Base-by-base conservation (phyloP, 2,113 vertebrate species). In the Equus quagga region DNA sequence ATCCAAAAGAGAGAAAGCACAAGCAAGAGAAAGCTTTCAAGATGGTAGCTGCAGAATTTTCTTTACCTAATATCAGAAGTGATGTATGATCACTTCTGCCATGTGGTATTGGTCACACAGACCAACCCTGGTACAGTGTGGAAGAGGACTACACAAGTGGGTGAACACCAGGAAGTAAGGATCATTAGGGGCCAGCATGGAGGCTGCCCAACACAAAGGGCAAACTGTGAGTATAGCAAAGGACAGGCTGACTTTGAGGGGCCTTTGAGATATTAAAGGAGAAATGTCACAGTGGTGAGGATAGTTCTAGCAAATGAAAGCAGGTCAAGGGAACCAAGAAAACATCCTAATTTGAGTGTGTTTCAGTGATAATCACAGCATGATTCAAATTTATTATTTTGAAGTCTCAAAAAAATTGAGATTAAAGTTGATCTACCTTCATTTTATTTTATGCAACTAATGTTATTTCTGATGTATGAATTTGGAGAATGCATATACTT, bases 361-460 rank as follows among this genome's bases (percentile, higher is more conserved):
- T 17, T 75, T 88, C 28, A 70, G 21, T 78, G 46, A 82, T 21
- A 88, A 76, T 70, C 7, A 56, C 13, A 89, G 67, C 26, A 31
- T 54, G n/a, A 80, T 7, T 85, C 11, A n/a, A 82, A 65, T 85
- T 49, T 44, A 58, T 90, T 65, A 91, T 60, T 36, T 18, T 58
- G 13, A 95, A 85, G 93, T 95, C 19, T 56, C 18, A 51, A 91
- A 87, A 95, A 15, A 58, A 26, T 3, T n/a, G 18, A 93, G 51
- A 81, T 64, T 33, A 72, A 93, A 80, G 15, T 26, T 41, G 31
- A 73, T 64, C 70, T 78, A 72, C 19, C 4, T 80, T 81, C 31
- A 64, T 49, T 89, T 94, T 24, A 76, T 12, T 51, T 85, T 90
- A 62, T 56, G 46, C 23, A 65, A 51, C 10, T 51, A 18, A 24